Percentiles rank a stretch among this genome's conserved stretches.
Conservation (phyloP, 1,140 invertebrate genomes). For the Chrysomallon squamiferum region DNA sequence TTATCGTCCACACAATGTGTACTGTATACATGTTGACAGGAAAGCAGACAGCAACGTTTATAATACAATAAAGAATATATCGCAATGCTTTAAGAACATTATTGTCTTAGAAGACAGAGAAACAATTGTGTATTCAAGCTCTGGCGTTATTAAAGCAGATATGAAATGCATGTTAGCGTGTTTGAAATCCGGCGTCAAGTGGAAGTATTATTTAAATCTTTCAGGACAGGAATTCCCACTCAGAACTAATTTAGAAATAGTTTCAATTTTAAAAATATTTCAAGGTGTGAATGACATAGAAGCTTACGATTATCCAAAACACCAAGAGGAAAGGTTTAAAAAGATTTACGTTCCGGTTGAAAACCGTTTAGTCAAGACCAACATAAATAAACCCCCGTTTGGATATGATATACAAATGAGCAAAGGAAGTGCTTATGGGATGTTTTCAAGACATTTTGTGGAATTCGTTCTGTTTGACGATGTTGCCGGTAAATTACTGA, state of each 20-base stretch:
- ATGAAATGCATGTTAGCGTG: conserved; percentile 37
- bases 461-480: conserved; percentile 28
- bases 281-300: conserved; percentile 50
- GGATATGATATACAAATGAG: conserved; percentile 30
- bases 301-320: conserved; percentile 20
- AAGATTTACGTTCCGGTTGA: conserved; percentile 8
- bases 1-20: conserved; percentile 59
- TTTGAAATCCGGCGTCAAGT: conserved; percentile 16
- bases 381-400: conserved; percentile 20
- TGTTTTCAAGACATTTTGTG: conserved; percentile 38
- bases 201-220: conserved; percentile 58
- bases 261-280: conserved; percentile 35
- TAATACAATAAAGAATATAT: conserved; percentile 32
- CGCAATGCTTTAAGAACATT: conserved; percentile 47
- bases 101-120: conserved; percentile 24
- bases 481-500: conserved; percentile 23
- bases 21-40: conserved; percentile 60
- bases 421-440: conserved; percentile 41
- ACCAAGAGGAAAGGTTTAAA: conserved; percentile 22
- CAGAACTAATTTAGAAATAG: conserved; percentile 51
- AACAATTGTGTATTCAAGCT: conserved; percentile 31
- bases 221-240: conserved; percentile 55
- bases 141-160: conserved; percentile 30
- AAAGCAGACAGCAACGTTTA: conserved; percentile 26
- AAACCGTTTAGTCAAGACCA: conserved; percentile 19